phyloP scores from a whole-genome alignment of 2,797 vertebrate species.

The Hafferia zeledoni region DNA sequence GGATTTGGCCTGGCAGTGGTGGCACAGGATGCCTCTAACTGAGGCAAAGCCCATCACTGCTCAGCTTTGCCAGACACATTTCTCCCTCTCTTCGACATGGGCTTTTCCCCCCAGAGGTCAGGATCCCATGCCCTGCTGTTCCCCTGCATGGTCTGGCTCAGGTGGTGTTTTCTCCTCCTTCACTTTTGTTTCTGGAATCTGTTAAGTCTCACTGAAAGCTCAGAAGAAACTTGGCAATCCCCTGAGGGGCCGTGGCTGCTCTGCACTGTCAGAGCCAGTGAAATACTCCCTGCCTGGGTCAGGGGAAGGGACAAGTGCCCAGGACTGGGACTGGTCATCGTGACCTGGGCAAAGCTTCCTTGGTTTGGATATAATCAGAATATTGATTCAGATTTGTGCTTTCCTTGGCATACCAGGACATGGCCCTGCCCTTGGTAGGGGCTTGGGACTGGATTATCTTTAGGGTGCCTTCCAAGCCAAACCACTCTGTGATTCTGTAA shows the following conservation, averaged over 20 bases:
- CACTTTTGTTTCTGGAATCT: conserved; percentile 26
- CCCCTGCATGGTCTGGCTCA: neutral
- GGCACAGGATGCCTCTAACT: neutral
- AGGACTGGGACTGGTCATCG: neutral
- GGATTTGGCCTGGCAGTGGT: neutral
- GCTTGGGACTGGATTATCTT: fast-evolving
- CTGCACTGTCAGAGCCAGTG: neutral
- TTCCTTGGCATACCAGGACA: neutral
- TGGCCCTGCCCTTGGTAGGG: neutral
- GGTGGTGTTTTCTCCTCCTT: neutral
- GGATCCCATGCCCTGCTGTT: neutral
- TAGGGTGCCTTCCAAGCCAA: neutral
- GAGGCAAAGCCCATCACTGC: neutral
- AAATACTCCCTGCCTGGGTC: neutral
- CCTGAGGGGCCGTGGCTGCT: neutral
- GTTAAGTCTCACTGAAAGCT: neutral
- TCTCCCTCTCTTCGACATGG: neutral
- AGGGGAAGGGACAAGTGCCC: neutral
- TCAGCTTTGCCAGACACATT: neutral
- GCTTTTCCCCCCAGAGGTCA: neutral
- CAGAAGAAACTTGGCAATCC: neutral
- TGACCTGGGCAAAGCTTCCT: neutral
- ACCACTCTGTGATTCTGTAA: fast-evolving
- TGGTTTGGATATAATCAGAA: neutral
- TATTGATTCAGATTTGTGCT: neutral